Base-by-base conservation (phyloP, 1,140 invertebrate species). In the Glomeris maerens region DNA sequence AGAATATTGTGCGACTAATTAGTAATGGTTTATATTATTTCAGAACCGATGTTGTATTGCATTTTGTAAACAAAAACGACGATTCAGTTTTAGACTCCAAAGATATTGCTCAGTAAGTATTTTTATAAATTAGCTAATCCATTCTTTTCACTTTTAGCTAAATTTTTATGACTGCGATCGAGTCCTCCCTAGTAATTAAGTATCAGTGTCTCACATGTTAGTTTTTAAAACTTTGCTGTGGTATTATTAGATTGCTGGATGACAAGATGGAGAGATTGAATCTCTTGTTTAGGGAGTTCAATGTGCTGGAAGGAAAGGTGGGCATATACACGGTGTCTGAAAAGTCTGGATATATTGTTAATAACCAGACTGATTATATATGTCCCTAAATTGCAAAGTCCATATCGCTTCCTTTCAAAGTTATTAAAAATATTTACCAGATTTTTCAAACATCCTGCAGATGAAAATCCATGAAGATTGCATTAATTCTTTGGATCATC, bases 261-360 rank as follows among this genome's bases (percentile, higher is more conserved):
- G 78, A 84, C 56, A 91, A 93, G 65, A 90, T 91, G 47, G 86
- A 92, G 64, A 80, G 80, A 57, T 69, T 96, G 40, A 84, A 93
- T 68, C 72, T 73, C 36, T 64, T 96, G 60, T 59, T 60, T 38
- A 58, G 79, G 74, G 85, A 90, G 55, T 84, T 88, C 59, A 89
- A 90, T 60, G 85, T 91, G 2, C 67, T 91, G 49, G 85, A 91
- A 64, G 54, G 66, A 66, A 58, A 61, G 60, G 45, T 46, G n/a
- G n/a, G n/a, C n/a, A n/a, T n/a, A n/a, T n/a, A n/a, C n/a, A n/a
- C n/a, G n/a, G n/a, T n/a, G n/a, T n/a, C n/a, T n/a, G n/a, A n/a
- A n/a, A n/a, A n/a, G n/a, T n/a, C n/a, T n/a, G n/a, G n/a, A n/a
- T n/a, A n/a, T n/a, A n/a, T n/a, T n/a, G n/a, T n/a, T n/a, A n/a